Conservation (phyloP, 2,888 invertebrate genomes). For the Rhingia rostrata region DNA sequence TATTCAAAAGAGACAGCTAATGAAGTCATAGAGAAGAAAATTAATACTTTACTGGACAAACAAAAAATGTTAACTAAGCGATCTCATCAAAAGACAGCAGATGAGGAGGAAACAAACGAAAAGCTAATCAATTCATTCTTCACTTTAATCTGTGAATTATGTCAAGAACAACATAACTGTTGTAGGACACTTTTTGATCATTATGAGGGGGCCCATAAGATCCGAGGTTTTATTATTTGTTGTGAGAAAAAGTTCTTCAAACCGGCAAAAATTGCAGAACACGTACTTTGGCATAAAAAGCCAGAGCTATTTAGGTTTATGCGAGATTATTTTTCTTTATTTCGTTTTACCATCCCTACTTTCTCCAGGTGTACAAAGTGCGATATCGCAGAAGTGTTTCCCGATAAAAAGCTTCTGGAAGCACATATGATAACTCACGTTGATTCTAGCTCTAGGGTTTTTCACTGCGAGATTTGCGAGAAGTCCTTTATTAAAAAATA, state of each 20-base stretch:
- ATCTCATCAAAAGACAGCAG: slow-evolving; percentile 2
- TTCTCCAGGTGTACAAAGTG: slow-evolving; percentile 50
- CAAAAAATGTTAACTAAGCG: background rate
- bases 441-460: slow-evolving; percentile 61
- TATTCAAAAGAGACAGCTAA: too few relatives aligned
- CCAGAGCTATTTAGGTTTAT: slow-evolving; percentile 75
- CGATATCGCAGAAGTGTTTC: slow-evolving; percentile 56
- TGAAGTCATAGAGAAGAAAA: background rate
- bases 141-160: slow-evolving; percentile 68
- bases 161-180: slow-evolving; percentile 40
- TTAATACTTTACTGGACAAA: background rate
- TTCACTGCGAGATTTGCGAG: slow-evolving; percentile 75
- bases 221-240: slow-evolving; percentile 75
- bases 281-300: slow-evolving; percentile 75
- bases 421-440: slow-evolving; percentile 75
- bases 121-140: slow-evolving; percentile 52
- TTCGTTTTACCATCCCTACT: background rate
- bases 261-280: slow-evolving; percentile 70
- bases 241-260: slow-evolving; percentile 75
- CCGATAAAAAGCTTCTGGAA: slow-evolving; percentile 70
- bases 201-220: slow-evolving; percentile 66
- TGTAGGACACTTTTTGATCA: slow-evolving; percentile 72
- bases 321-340: background rate
- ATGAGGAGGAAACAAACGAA: slow-evolving; percentile 26
- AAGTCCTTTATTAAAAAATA: slow-evolving; percentile 76